Evolutionary conservation across 92 coral and sea anemone genomes (phyloP).

Genomic region (Blastomussa wellsi): DNA sequence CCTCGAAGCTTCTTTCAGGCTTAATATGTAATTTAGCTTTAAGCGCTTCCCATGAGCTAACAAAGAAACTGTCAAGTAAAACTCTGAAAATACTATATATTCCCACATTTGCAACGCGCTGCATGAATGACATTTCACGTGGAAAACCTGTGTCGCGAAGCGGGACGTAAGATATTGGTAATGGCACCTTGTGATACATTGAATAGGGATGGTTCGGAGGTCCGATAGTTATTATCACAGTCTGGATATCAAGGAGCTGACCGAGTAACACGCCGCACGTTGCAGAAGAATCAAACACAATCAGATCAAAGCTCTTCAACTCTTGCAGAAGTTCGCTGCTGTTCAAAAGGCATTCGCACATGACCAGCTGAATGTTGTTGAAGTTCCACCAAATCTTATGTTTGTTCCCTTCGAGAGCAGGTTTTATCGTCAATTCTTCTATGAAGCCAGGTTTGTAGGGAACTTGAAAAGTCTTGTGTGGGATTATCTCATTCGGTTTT

Average conservation of each 20-base stretch:
- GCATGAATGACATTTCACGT: conserved; percentile 12
- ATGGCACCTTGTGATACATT: background rate
- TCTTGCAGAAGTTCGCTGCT: conserved; percentile 14
- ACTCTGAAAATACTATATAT: background rate
- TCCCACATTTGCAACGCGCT: conserved; percentile 22
- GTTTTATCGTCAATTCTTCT: background rate
- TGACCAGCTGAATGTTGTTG: background rate
- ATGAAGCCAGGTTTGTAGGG: background rate
- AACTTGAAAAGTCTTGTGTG: conserved; percentile 1
- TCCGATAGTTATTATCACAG: background rate
- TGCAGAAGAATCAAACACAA: conserved; percentile 4
- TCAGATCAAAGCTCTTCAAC: conserved; percentile 10
- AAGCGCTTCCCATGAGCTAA: background rate
- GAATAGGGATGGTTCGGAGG: background rate
- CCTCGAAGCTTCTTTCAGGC: background rate
- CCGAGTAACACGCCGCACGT: background rate
- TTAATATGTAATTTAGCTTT: conserved; percentile 5
- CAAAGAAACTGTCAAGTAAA: background rate
- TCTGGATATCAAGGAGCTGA: conserved; percentile 6
- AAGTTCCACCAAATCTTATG: background rate
- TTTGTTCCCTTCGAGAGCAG: background rate
- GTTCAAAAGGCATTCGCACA: conserved; percentile 11
- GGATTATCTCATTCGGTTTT: conserved; percentile 6
- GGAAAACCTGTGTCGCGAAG: background rate
- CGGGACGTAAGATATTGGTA: conserved; percentile 14